phyloP scores from a whole-genome alignment of 2,888 invertebrate species.

The Drosophila affinis region DNA sequence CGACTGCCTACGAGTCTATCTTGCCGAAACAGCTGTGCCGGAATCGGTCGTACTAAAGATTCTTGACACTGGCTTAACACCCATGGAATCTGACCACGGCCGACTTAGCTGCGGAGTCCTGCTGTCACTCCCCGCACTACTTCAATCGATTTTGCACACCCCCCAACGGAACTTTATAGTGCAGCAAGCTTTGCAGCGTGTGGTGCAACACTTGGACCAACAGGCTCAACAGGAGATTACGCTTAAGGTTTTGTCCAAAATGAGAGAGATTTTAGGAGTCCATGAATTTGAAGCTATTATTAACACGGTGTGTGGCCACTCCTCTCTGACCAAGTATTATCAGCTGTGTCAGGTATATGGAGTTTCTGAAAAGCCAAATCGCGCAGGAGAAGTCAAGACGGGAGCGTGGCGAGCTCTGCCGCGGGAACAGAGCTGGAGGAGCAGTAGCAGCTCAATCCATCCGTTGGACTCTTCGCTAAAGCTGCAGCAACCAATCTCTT shows the following conservation, averaged over 20 bases:
- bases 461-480: slow-evolving; percentile 24
- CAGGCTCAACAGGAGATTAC: slow-evolving; percentile 88
- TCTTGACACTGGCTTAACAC: slow-evolving; percentile 86
- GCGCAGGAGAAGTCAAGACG: slow-evolving; percentile 17
- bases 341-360: slow-evolving; percentile 87
- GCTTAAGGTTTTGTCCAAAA: slow-evolving; percentile 88
- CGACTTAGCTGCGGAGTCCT: slow-evolving; percentile 87
- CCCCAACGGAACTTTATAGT: slow-evolving; percentile 85
- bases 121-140: slow-evolving; percentile 87
- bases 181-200: slow-evolving; percentile 85
- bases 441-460: slow-evolving; percentile 36
- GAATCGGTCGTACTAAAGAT: slow-evolving; percentile 88
- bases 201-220: slow-evolving; percentile 86
- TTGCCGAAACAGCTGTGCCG: slow-evolving; percentile 88
- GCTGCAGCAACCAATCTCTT: slow-evolving; percentile 19
- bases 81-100: slow-evolving; percentile 84
- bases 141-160: slow-evolving; percentile 85
- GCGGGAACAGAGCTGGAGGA: slow-evolving; percentile 78
- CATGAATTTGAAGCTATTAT: slow-evolving; percentile 87
- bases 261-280: slow-evolving; percentile 88
- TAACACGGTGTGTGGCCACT: slow-evolving; percentile 71
- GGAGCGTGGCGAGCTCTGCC: slow-evolving; percentile 72
- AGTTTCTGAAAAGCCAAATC: slow-evolving; percentile 42
- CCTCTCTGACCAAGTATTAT: slow-evolving; percentile 86
- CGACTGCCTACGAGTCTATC: slow-evolving; percentile 90